Evolutionary conservation across 2,113 vertebrate genomes (phyloP).

Genomic region (Sarotherodon lohbergeri): DNA sequence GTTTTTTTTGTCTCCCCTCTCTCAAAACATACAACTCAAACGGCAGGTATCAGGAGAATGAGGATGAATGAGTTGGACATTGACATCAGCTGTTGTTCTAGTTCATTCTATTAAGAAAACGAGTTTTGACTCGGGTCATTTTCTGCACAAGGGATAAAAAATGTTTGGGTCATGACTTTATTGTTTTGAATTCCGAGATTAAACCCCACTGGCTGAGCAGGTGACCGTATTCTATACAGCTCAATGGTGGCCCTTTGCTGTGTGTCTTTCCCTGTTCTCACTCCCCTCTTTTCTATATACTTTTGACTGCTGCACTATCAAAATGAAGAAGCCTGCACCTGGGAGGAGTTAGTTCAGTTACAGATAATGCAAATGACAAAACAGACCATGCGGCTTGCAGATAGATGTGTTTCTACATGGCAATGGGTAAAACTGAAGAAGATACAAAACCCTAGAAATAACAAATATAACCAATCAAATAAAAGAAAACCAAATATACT

Average conservation of each 20-base stretch:
- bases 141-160: neutral
- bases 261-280: neutral
- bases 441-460: neutral
- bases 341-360: neutral
- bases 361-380: neutral
- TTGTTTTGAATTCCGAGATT: neutral
- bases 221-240: neutral
- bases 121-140: neutral
- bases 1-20: neutral
- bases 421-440: neutral
- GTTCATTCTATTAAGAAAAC: neutral
- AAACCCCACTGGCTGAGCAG: neutral
- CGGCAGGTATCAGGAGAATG: neutral
- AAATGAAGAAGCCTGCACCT: neutral
- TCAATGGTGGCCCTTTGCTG: neutral
- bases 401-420: neutral
- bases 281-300: neutral
- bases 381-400: neutral
- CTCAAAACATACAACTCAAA: neutral
- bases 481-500: neutral
- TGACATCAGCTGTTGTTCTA: neutral
- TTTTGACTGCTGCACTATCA: neutral
- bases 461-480: neutral
- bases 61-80: neutral
- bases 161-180: neutral